Evolutionary conservation across 2,888 invertebrate species (phyloP), one percentile per base, ranked within the genome.

Genomic region (Ophion costatus): DNA sequence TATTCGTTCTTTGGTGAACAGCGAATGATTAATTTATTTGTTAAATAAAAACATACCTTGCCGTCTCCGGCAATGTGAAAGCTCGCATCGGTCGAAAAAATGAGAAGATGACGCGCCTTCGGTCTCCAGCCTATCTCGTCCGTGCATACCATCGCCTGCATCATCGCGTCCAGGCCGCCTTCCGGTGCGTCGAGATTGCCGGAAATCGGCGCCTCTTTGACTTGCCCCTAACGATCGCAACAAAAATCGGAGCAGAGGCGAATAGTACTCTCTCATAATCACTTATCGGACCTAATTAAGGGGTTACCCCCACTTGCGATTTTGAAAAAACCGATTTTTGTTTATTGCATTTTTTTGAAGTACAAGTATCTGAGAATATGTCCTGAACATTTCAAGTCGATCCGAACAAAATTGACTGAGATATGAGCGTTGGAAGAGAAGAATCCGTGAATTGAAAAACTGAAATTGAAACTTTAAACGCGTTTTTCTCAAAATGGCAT

Each of bases 111-210:
- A 82, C 97, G 95, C 0, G 97, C 97, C 75, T 96, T 95, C 0
- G 95, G 93, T 87, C 98, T 94, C 98, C 98, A 98, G 17, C 96
- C 97, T 88, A 98, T 96, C 88, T 95, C 93, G 17, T 96, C 89
- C 87, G 95, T 94, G 89, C 97, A 97, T 6, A 96, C 96, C 83
- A 98, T 96, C 0, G 96, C 97, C 94, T 98, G 98, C 95, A 98
- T 97, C 38, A 98, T 95, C 4, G 97, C 98, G 92, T 98, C 98
- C 71, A 98, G 95, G 0, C 98, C 97, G 9, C 98, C 98, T 94
- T 98, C 98, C 0, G 97, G 97, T 0, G 93, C 90, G 91, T 97
- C 97, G 79, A 96, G 91, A 93, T 96, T 96, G 1, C 92, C 92
- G 1, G 95, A 95, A 38, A 94, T 92, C 7, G 91, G 87, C 0